phyloP scores from a whole-genome alignment of 2,113 vertebrate species.

The Gambusia holbrooki region DNA sequence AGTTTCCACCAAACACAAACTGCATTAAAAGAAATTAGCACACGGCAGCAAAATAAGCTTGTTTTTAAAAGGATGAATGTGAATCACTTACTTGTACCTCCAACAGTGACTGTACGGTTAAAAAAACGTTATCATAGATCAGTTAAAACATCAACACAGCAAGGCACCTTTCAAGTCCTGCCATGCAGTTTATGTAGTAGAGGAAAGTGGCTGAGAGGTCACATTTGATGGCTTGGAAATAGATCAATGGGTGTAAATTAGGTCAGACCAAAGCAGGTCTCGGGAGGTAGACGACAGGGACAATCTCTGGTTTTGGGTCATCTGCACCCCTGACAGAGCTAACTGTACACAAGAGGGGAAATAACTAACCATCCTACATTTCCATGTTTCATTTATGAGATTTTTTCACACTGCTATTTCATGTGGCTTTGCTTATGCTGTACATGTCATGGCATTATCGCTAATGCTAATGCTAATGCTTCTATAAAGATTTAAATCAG shows the following conservation, averaged over 20 bases:
- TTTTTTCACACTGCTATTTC: conserved; percentile 14
- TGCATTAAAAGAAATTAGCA: too few species aligned
- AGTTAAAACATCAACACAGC: conserved; percentile 6
- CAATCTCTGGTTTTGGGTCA: conserved; percentile 77
- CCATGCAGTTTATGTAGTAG: conserved; percentile 27
- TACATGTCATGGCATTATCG: conserved; percentile 23
- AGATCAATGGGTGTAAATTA: conserved; percentile 76
- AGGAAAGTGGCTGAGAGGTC: conserved; percentile 63
- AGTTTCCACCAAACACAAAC: too few species aligned
- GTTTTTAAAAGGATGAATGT: too few species aligned
- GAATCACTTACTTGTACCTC: too few species aligned
- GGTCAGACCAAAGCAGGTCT: conserved; percentile 74
- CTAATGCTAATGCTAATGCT: conserved; percentile 39
- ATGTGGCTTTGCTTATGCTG: conserved; percentile 21
- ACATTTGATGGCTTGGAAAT: conserved; percentile 69
- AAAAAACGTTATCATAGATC: background rate
- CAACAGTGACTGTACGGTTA: too few species aligned
- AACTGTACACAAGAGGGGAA: conserved; percentile 54
- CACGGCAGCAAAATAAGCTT: too few species aligned
- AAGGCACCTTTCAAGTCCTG: conserved; percentile 43
- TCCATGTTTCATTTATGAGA: conserved; percentile 41
- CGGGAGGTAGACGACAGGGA: conserved; percentile 60
- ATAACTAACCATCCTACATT: conserved; percentile 59
- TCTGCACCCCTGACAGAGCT: conserved; percentile 66
- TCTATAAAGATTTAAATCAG: conserved; percentile 27